Base-by-base conservation (phyloP, 2,888 invertebrate species). In the Drosophila kanekoi region DNA sequence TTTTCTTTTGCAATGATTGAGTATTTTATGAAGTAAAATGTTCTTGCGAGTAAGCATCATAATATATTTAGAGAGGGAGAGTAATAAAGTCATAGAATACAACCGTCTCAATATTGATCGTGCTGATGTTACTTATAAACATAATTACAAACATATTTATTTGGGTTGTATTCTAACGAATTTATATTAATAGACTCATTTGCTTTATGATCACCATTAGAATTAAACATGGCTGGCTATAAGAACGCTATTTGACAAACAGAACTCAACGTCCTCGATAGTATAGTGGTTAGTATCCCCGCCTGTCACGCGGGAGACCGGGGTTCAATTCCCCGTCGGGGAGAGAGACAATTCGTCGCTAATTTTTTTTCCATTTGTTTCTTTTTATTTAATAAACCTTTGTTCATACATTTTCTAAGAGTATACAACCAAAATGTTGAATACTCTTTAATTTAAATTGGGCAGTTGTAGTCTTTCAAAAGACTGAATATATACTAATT, bases 211-310 rank as follows among this genome's bases (percentile, higher is more conserved):
- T 37, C 16, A 10, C 4, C 40, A 8, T 23, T 40, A 53, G 48
- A 61, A 58, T 5, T 1, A 0, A 8, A 45, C 6, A 11, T 18
- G 41, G 8, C 35, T 35, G 0, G 13, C 1, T 41, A 16, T 0
- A 40, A 56, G 0, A 47, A 8, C 1, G 1, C 1, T 2, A 8
- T 59, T 69, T 52, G 47, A 0, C 52, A 8, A 0, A 0, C 0
- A 0, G 0, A 0, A 0, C 0, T 0, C 49, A 51, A 6, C 16
- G 1, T 79, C 79, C 83, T 79, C 79, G 81, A 83, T 83, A 79
- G 83, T 79, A 83, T 79, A 79, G 79, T 79, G 79, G 79, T 81
- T 38, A 81, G 78, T 77, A 77, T 79, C 76, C 79, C 76, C 76
- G 76, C 79, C 76, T 77, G 79, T 77, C 77, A 77, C 77, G 77